A percentile compares a stretch with the other conserved stretches of the same genome.
phyloP scores from a whole-genome alignment of 2,113 vertebrate genomes.

The Tapirus terrestris region DNA sequence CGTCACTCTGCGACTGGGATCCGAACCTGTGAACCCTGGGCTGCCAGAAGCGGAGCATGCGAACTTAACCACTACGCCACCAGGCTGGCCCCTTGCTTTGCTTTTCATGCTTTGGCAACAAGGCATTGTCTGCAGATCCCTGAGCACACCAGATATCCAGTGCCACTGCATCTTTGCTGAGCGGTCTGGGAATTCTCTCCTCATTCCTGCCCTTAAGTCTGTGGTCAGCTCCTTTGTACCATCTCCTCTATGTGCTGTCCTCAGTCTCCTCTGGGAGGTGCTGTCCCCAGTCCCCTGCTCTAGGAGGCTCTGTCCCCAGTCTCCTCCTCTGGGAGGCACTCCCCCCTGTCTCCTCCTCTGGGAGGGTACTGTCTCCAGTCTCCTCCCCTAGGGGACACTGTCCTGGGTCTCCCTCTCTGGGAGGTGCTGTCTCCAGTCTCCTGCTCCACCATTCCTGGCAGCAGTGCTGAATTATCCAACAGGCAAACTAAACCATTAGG shows the following conservation, averaged over 20 bases:
- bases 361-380: fast-evolving
- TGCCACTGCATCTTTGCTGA: not conserved
- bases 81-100: too few species aligned
- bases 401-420: not conserved
- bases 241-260: not conserved
- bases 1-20: too few species aligned
- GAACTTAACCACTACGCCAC: too few species aligned
- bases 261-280: not conserved
- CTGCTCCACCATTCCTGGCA: not conserved
- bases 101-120: not conserved
- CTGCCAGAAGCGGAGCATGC: too few species aligned
- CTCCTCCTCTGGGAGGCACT: not conserved
- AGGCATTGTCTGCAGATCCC: not conserved
- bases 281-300: not conserved
- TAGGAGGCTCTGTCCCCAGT: too few species aligned
- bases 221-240: not conserved
- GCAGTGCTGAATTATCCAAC: not conserved
- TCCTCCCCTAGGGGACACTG: not conserved
- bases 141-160: fast-evolving
- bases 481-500: not conserved
- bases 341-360: too few species aligned
- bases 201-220: not conserved
- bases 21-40: too few species aligned
- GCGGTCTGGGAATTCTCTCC: fast-evolving
- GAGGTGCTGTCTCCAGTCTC: not conserved